phyloP scores from a whole-genome alignment of 92 coral and sea anemone genomes.

The Actinostola sp. region DNA sequence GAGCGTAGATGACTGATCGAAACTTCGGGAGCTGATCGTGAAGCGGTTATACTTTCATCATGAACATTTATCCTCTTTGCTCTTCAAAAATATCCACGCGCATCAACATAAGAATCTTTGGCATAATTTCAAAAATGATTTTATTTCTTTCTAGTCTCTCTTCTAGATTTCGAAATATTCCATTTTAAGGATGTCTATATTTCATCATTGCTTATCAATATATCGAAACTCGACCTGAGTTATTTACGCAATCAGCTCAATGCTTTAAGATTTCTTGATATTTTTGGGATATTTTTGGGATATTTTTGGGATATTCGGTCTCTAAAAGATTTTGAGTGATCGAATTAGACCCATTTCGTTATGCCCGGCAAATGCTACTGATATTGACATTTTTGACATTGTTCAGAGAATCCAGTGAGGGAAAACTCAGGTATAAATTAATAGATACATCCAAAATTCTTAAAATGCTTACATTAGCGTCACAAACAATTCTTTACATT shows the following conservation, averaged over 20 bases:
- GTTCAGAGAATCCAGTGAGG: too few species aligned
- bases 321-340: too few species aligned
- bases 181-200: not conserved
- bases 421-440: too few species aligned
- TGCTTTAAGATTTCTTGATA: not conserved
- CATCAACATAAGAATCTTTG: too few species aligned
- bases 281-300: too few species aligned
- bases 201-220: not conserved
- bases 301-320: too few species aligned
- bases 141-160: not conserved
- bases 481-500: conserved; percentile 1
- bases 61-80: not conserved
- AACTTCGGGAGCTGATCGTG: not conserved
- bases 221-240: conserved; percentile 1
- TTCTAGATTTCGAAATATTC: not conserved
- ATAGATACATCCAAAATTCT: too few species aligned
- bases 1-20: not conserved
- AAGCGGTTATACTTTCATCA: conserved; percentile 1
- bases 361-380: too few species aligned
- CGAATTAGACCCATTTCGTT: too few species aligned
- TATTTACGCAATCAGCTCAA: conserved; percentile 1
- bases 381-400: too few species aligned
- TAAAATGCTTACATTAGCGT: not conserved
- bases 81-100: not conserved
- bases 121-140: too few species aligned